These are phyloP conservation scores for Gambelia wislizenii DNA, from an alignment of 2,797 vertebrate genomes.

Conservation along the genomic window DNA sequence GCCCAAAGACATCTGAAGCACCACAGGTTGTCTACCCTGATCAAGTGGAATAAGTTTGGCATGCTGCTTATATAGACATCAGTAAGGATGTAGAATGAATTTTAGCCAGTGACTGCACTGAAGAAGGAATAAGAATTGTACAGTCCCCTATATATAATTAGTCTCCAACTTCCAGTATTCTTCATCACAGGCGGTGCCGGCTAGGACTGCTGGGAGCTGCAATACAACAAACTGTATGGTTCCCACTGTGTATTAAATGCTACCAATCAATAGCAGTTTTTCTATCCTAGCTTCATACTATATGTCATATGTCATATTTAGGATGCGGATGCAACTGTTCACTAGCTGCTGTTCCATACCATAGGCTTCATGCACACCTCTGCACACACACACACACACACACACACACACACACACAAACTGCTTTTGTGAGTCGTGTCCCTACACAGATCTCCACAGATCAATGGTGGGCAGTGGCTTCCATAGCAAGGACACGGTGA, in stretches of 20 bases:
- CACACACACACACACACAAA: neutral
- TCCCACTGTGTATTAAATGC: neutral
- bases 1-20: no score
- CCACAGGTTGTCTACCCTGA: no score
- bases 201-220: neutral
- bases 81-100: no score
- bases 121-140: no score
- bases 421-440: neutral
- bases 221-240: neutral
- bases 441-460: neutral
- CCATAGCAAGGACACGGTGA: no score
- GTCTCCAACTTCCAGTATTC: no score
- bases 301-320: neutral
- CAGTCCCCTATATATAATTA: no score
- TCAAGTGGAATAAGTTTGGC: neutral
- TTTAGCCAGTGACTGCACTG: no score
- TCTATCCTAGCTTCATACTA: neutral
- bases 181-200: neutral
- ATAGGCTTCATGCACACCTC: neutral
- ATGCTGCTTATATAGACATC: no score
- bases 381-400: neutral
- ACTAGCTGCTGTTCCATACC: neutral
- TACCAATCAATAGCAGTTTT: neutral
- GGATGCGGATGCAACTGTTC: neutral
- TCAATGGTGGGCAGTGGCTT: no score